Percentiles rank a stretch among this genome's conserved stretches.
These are phyloP conservation scores for Nomia melanderi DNA, from an alignment of 1,140 invertebrate species.

Conservation along the genomic window DNA sequence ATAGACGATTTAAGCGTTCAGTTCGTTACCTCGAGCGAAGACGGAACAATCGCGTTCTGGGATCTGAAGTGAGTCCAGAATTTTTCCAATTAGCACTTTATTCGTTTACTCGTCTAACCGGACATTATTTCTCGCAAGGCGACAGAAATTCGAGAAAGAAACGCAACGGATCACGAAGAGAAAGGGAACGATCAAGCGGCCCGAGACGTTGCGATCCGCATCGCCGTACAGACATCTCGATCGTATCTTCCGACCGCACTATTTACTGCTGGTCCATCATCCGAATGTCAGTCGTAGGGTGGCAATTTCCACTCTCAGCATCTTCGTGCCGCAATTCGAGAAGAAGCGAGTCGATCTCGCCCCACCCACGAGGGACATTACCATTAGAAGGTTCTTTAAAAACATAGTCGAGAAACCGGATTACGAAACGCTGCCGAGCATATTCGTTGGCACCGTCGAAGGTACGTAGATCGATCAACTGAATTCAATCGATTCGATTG, in stretches of 20 bases:
- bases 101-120: neutral
- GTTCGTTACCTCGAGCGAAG: constrained; percentile 84
- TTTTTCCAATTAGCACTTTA: too few relatives aligned
- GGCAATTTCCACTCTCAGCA: constrained; percentile 66
- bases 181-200: constrained; percentile 65
- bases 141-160: constrained; percentile 54
- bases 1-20: constrained; percentile 81
- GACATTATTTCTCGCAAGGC: constrained; percentile 19
- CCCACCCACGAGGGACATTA: constrained; percentile 39
- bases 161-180: constrained; percentile 47
- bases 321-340: constrained; percentile 53
- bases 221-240: constrained; percentile 83
- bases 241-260: constrained; percentile 83
- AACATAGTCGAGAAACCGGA: constrained; percentile 62
- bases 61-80: constrained; percentile 82
- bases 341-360: constrained; percentile 55
- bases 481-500: neutral
- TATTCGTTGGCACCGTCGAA: constrained; percentile 70
- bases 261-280: constrained; percentile 72
- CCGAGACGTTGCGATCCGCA: constrained; percentile 81
- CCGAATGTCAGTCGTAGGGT: constrained; percentile 54
- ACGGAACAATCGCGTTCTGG: constrained; percentile 87
- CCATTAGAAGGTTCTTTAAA: constrained; percentile 61
- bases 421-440: constrained; percentile 51
- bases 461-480: neutral